Evolutionary conservation across 2,113 vertebrate genomes (phyloP), one percentile per base, ranked within the genome.

Genomic region (Periophthalmus modestus): DNA sequence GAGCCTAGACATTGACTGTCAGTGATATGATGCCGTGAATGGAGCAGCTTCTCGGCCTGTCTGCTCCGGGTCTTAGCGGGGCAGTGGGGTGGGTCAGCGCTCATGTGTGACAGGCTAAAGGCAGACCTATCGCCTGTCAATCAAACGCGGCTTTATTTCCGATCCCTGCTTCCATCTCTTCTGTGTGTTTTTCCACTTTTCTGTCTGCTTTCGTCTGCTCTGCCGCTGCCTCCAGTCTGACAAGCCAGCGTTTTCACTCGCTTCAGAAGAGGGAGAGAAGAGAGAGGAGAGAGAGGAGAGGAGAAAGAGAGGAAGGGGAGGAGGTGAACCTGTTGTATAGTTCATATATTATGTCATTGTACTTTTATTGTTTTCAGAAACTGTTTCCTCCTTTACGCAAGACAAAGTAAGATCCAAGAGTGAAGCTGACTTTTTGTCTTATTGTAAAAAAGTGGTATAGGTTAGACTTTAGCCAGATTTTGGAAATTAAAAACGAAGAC

Each of bases 101-200:
- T 88, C 87, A 82, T 85, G 74, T 67, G 71, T 90, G 85, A 84
- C 84, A 89, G 81, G 80, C 85, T 89, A 88, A 85, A 77, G 80
- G 69, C 90, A 79, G 88, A 54, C 70, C 2, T 76, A 77, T 69
- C 75, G 78, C 68, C 83, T 88, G 87, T 89, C 91, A 88, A 76
- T 89, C 89, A 86, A 79, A 75, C 28, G 11, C 55, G 59, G 73
- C 77, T 86, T 74, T 86, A 83, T 80, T 72, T 77, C 72, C 54
- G 73, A 69, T 76, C 59, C 4, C 58, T 23, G 18, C 24, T 61
- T 83, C 52, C 66, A 68, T 83, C 78, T 58, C 84, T 65, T 54
- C 43, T 73, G 80, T 79, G 80, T 57, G 63, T 79, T 75, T 84
- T 68, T 77, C 66, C 33, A 23, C 66, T 83, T 84, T 36, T 85